Percentiles rank a stretch among this genome's conserved stretches.
Evolutionary conservation across 2,113 vertebrate species (phyloP).

Genomic region (Cheirogaleus medius): DNA sequence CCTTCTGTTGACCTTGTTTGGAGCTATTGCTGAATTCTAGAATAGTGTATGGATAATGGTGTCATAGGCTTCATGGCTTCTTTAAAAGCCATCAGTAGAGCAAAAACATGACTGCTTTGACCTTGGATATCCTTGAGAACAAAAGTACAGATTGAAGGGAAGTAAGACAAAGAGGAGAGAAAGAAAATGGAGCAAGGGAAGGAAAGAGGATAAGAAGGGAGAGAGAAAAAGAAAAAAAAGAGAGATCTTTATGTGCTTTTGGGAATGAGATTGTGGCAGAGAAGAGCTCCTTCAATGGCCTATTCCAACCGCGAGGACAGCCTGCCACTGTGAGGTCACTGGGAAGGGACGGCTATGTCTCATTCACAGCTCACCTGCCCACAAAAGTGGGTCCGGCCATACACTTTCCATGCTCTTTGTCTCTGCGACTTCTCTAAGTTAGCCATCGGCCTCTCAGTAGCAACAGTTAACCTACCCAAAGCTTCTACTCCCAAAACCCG

Average conservation of each 20-base stretch:
- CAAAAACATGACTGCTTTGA: neutral
- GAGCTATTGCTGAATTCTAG: neutral
- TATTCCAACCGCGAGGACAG: neutral
- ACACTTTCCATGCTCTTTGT: no score
- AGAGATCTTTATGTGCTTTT: neutral
- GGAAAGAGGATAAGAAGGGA: neutral
- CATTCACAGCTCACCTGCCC: no score
- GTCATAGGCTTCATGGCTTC: neutral
- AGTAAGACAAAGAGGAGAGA: neutral
- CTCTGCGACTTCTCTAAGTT: neutral
- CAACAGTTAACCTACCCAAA: neutral
- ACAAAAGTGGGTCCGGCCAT: accelerated
- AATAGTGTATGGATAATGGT: neutral
- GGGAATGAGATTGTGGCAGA: neutral
- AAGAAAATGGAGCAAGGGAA: neutral
- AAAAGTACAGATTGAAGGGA: neutral
- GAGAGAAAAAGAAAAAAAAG: no score
- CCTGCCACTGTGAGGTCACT: accelerated
- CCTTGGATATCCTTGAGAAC: neutral
- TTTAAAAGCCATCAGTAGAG: neutral
- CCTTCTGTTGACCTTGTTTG: neutral
- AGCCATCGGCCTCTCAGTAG: neutral
- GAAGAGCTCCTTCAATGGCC: neutral
- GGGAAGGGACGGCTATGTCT: neutral
- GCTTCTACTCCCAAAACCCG: neutral